Evolutionary conservation across 2,888 invertebrate species (phyloP), one percentile per base, ranked within the genome.

Genomic region (Zhuqinia jingwanae): DNA sequence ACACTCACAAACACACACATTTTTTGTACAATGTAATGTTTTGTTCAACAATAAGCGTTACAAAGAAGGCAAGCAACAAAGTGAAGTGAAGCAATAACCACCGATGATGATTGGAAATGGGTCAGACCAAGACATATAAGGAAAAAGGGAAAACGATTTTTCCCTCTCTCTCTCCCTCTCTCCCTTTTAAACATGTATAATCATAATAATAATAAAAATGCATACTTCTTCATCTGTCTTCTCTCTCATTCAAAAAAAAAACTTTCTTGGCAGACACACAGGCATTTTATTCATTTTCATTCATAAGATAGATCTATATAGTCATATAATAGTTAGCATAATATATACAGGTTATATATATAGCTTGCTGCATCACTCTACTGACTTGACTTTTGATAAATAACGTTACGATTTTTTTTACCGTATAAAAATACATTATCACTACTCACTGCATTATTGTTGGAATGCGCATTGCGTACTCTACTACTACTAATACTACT

Each of bases 71-170:
- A 56, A 17, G 17, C 17, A 17, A 17, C 2, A 20, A 2, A 36
- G 22, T 2, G 15, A 45, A 58, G 30, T 81, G 81, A 81, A 60
- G 81, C 81, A 81, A 73, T 73, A n/a, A 13, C 50, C n/a, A n/a
- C 22, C n/a, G 30, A n/a, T 30, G 75, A 30, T 22, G 56, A 80
- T 84, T 80, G 85, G 80, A 85, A 85, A 85, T 85, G 75, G 88
- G 88, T 88, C 88, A 88, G 60, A 25, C 53, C 36, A 81, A 84
- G 63, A 80, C 82, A 63, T 87, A 88, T 88, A 87, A 87, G 88
- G 88, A 85, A 88, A 88, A 88, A 81, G 84, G 88, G 78, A 88
- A 88, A 88, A 86, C 76, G 77, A 77, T 60, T 77, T 81, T 68
- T 58, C n/a, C n/a, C n/a, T n/a, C n/a, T n/a, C n/a, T n/a, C n/a